Evolutionary conservation across 2,888 invertebrate species (phyloP), one percentile per base, ranked within the genome.

Genomic region (Pemphredon lugubris): DNA sequence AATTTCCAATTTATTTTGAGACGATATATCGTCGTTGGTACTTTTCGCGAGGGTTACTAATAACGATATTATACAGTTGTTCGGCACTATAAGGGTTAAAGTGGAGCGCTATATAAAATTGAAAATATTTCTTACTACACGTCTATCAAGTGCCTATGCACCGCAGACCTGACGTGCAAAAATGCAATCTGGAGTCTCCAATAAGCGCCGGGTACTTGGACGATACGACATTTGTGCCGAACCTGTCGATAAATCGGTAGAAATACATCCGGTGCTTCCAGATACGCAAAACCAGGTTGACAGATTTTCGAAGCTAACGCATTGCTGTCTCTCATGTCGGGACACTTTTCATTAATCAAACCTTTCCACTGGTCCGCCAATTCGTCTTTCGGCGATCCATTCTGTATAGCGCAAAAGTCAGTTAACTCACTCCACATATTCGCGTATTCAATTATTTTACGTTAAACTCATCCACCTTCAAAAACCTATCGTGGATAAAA

Each of bases 201-300:
- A 48, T 84, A 77, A 5, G 53, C 42, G 0, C 65, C 73, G 18
- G 82, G 74, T 5, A 82, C 59, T 39, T 77, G 78, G 2, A 82
- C 74, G 11, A 86, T 79, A 2, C 61, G 58, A 48, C 85, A 87
- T 2, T 54, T 45, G 18, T 82, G 65, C 18, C 58, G 63, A 30
- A 77, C 79, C 14, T 66, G 51, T 2, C 51, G 64, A 75, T 86
- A 86, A 21, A 74, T 54, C 20, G 79, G 68, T 6, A 81, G 39
- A 70, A 86, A 86, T 47, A 90, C 75, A 5, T 89, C 87, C 16
- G 88, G 84, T 23, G 85, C 88, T 68, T 91, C 91, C 30, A 91
- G 77, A 32, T 90, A 86, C 1, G 88, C 84, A 5, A 90, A 69
- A 4, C 87, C 85, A 3, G 87, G 76, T 14, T 82, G 76, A 69